Percentiles rank a stretch among this genome's conserved stretches.
Conservation (phyloP, 1,140 invertebrate species). For the Babylonia areolata region DNA sequence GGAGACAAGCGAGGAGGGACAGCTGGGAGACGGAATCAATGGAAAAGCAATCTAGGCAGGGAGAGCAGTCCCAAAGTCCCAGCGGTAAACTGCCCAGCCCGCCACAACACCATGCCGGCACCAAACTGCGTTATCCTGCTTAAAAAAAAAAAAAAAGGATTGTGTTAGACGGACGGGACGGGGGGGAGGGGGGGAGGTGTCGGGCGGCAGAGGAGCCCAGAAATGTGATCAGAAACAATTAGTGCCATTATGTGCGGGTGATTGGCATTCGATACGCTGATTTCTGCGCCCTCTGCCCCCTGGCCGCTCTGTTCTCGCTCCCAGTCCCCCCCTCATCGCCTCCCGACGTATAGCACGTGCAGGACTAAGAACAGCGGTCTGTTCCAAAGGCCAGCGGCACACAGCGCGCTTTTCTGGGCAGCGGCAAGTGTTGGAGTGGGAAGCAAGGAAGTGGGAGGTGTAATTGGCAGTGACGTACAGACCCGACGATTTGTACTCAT, state of each 20-base stretch:
- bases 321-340: neutral
- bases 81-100: neutral
- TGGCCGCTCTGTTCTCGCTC: constrained; percentile 24
- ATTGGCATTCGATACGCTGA: constrained; percentile 43
- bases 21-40: constrained; percentile 33
- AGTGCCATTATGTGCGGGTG: constrained; percentile 40
- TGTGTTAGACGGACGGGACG: too few species aligned
- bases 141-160: too few species aligned
- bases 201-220: neutral
- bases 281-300: constrained; percentile 30
- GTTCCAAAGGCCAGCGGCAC: neutral
- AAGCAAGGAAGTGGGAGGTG: neutral
- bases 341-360: neutral
- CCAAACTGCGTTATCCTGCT: too few species aligned
- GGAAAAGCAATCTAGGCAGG: constrained; percentile 33
- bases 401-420: constrained; percentile 7
- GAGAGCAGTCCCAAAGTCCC: neutral
- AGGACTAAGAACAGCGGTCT: neutral
- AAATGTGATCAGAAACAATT: constrained; percentile 42
- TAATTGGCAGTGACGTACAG: constrained; percentile 42
- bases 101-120: too few species aligned
- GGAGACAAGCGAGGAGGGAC: neutral
- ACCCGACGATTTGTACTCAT: constrained; percentile 37
- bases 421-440: neutral
- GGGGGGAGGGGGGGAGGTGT: too few species aligned